These are phyloP conservation scores for Anagrus nilaparvatae DNA, from an alignment of 1,140 invertebrate genomes.

Conservation along the genomic window DNA sequence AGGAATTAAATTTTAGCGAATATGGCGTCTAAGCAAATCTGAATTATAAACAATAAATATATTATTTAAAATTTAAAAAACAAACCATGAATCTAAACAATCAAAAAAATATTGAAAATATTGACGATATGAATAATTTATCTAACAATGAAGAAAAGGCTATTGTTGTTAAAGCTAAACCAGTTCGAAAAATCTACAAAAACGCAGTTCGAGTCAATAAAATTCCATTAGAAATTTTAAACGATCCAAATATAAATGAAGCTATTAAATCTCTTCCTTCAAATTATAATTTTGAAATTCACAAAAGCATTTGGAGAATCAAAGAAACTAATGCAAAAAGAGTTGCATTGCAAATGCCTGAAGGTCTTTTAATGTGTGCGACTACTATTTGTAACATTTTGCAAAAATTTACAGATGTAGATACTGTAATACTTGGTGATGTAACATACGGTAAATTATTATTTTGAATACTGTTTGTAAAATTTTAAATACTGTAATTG, in stretches of 20 bases:
- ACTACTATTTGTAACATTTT: constrained; percentile 92
- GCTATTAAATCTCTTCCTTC: constrained; percentile 68
- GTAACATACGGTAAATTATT: constrained; percentile 72
- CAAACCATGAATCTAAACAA: no score
- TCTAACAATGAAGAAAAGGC: constrained; percentile 28
- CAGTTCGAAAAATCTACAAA: constrained; percentile 66
- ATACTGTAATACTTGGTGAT: constrained; percentile 97
- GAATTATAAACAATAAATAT: no score
- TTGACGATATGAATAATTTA: constrained; percentile 4
- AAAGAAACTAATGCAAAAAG: constrained; percentile 67
- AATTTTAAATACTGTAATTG: background rate
- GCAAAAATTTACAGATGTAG: constrained; percentile 81
- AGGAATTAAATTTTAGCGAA: no score
- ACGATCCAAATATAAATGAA: constrained; percentile 64
- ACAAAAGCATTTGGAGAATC: constrained; percentile 96
- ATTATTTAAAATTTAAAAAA: no score
- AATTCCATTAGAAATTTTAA: constrained; percentile 74
- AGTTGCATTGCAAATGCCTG: constrained; percentile 95
- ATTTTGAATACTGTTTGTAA: background rate
- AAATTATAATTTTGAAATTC: constrained; percentile 99
- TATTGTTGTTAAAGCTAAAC: constrained; percentile 66
- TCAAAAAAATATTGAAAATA: background rate
- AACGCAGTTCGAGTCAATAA: constrained; percentile 60
- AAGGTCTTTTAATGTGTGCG: constrained; percentile 86
- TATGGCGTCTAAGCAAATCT: no score